Base-by-base conservation (phyloP, 2,888 invertebrate genomes). In the Leptinotarsa rubiginosa region DNA sequence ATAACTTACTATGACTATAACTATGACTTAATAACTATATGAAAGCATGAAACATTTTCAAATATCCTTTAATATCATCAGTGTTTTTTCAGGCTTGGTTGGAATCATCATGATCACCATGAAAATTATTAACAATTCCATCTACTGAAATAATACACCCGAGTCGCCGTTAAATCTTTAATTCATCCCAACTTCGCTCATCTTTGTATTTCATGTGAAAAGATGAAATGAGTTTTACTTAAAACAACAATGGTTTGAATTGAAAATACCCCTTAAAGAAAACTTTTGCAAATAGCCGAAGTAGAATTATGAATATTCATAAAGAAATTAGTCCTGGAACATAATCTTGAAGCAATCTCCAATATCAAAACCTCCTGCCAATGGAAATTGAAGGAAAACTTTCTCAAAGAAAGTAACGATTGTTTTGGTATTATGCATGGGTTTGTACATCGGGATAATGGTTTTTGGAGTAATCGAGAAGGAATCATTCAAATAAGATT, bases 191-290 rank as follows among this genome's bases (percentile, higher is more conserved):
- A 67, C 52, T 67, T n/a, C 31, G 67, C 67, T 67, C n/a, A 67
- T 67, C 52, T 22, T n/a, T 31, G 25, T 52, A 67, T 52, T 67
- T 25, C 67, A 67, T 52, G 52, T 67, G 66, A 50, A 49, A 67
- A 67, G 52, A 52, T 67, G 54, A 31, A 31, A 67, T 67, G 67
- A 67, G 54, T 67, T 67, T 67, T n/a, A 67, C 67, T 67, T 67
- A 16, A 52, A 67, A 52, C 67, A 67, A 67, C 67, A 67, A 67
- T 52, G 67, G 67, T 67, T 67, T 31, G 31, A 67, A 52, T 67
- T 25, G 50, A 54, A 67, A 67, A 54, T 67, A 67, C 67, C 52
- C 54, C 10, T 18, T 31, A 25, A 52, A 67, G 52, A 15, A 31
- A 67, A 62, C 62, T 62, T 62, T 62, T 7, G 31, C 62, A 31